These are phyloP conservation scores for Caenorhabditis macrosperma DNA, from an alignment of 2,888 invertebrate genomes.

Conservation along the genomic window DNA sequence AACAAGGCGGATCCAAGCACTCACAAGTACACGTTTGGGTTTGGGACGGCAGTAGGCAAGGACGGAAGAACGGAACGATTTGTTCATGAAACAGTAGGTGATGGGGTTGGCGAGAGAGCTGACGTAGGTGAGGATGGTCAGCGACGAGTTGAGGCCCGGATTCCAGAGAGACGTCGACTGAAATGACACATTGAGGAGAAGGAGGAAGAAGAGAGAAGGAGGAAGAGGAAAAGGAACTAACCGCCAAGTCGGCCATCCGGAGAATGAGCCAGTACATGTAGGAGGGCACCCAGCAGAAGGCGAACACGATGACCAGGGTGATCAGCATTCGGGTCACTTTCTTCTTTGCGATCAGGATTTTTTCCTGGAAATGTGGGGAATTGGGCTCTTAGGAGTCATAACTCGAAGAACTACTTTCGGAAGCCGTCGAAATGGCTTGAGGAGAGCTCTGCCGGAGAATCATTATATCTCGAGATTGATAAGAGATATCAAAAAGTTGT, in stretches of 20 bases:
- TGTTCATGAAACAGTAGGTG: constrained; percentile 94
- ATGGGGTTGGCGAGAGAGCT: constrained; percentile 85
- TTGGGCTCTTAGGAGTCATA: too few relatives aligned
- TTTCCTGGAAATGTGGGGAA: constrained; percentile 85
- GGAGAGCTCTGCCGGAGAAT: too few relatives aligned
- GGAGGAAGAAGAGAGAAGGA: background rate
- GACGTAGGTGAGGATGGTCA: constrained; percentile 72
- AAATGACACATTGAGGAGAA: constrained; percentile 17
- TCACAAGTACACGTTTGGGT: constrained; percentile 38
- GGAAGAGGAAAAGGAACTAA: too few relatives aligned
- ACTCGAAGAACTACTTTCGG: too few relatives aligned
- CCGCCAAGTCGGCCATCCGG: constrained; percentile 68
- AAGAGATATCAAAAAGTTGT: too few relatives aligned
- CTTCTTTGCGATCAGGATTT: constrained; percentile 87
- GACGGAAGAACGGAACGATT: constrained; percentile 79
- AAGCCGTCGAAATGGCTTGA: too few relatives aligned
- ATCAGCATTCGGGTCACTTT: constrained; percentile 88
- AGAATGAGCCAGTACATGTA: constrained; percentile 72
- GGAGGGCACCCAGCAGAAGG: constrained; percentile 91
- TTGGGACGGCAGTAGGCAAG: constrained; percentile 62
- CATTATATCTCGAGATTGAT: too few relatives aligned
- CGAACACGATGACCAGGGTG: constrained; percentile 90
- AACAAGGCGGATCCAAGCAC: too few relatives aligned
- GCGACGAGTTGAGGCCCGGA: constrained; percentile 64
- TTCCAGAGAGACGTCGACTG: constrained; percentile 66